A percentile compares a stretch with the other conserved stretches of the same genome.
Conservation (phyloP, 2,888 invertebrate genomes). For the Leucozona laternaria region DNA sequence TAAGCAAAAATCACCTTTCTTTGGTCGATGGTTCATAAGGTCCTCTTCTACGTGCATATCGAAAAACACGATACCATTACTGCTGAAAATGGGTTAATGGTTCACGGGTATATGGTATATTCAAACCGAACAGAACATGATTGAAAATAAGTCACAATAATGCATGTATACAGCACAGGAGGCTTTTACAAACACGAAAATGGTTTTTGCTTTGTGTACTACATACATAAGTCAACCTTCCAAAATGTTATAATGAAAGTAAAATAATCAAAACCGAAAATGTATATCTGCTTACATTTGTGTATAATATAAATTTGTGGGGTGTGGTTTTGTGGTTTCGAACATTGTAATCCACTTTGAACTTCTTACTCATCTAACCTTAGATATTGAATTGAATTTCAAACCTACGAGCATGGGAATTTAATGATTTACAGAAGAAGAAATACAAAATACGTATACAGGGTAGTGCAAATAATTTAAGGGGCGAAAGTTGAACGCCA, state of each 20-base stretch:
- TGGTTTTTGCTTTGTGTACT: constrained; percentile 2
- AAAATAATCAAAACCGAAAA: neutral
- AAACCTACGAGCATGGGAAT: neutral
- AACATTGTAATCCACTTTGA: constrained; percentile 12
- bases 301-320: neutral
- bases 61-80: constrained; percentile 34
- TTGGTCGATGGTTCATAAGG: neutral
- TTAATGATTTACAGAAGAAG: neutral
- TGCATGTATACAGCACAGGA: neutral
- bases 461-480: too few species aligned
- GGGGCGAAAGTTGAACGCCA: too few species aligned
- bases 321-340: constrained; percentile 1
- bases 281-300: neutral
- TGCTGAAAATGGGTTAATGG: constrained; percentile 50
- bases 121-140: neutral
- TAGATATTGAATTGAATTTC: neutral
- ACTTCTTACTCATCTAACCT: neutral
- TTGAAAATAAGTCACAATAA: neutral
- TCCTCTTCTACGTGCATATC: neutral
- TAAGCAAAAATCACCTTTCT: neutral
- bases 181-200: constrained; percentile 3
- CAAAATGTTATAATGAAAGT: neutral
- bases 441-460: neutral
- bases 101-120: constrained; percentile 17
- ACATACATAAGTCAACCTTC: neutral